Percentiles rank a stretch among this genome's conserved stretches.
Conservation (phyloP, 2,797 vertebrate genomes). For the Gallirallus australis region DNA sequence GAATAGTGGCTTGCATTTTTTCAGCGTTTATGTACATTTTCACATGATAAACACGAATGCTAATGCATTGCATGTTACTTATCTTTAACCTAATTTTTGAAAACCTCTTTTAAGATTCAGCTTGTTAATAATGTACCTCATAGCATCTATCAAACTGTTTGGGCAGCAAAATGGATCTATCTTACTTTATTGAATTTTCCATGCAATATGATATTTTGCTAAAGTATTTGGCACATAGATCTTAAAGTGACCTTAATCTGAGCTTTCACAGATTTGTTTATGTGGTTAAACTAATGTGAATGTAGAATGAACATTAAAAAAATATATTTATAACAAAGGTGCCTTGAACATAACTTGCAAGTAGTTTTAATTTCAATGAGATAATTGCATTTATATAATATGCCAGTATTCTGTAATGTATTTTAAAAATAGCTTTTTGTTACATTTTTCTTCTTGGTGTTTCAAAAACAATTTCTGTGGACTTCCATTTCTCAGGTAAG, state of each 20-base stretch:
- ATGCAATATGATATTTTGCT: neutral
- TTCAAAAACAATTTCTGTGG: neutral
- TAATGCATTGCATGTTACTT: constrained; percentile 21
- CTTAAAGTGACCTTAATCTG: constrained; percentile 46
- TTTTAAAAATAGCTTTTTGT: neutral
- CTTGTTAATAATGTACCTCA: constrained; percentile 36
- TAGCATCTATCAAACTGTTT: neutral
- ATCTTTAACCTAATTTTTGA: constrained; percentile 32
- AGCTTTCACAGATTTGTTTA: constrained; percentile 38
- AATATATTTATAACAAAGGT: neutral
- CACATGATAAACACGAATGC: constrained; percentile 14
- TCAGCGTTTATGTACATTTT: constrained; percentile 29
- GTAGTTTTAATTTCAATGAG: neutral
- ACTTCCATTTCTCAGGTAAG: constrained; percentile 55
- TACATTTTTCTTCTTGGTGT: constrained; percentile 14
- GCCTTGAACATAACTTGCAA: constrained; percentile 12
- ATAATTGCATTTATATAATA: constrained; percentile 7
- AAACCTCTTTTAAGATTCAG: constrained; percentile 6
- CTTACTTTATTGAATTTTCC: constrained; percentile 3
- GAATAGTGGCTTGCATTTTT: constrained; percentile 14
- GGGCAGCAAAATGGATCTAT: neutral
- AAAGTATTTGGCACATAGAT: neutral
- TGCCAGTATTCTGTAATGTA: constrained; percentile 47
- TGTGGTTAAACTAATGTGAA: constrained; percentile 7
- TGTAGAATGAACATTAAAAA: neutral